Evolutionary conservation across 2,797 vertebrate species (phyloP).

Genomic region (Triplophysa bombifrons): DNA sequence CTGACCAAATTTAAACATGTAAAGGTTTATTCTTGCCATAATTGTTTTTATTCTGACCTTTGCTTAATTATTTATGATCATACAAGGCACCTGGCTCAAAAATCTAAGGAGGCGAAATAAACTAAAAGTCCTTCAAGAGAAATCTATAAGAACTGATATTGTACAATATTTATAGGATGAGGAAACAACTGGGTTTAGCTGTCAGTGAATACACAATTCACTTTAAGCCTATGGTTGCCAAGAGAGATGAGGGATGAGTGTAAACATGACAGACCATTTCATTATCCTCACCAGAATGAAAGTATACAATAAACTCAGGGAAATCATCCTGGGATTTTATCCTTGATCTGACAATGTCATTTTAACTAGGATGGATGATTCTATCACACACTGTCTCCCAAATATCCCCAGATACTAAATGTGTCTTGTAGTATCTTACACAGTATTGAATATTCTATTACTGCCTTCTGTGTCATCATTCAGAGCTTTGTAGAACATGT

Average conservation of each 20-base stretch:
- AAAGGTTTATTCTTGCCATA: too few relatives aligned
- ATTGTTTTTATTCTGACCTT: too few relatives aligned
- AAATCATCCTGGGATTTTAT: slow-evolving; percentile 6
- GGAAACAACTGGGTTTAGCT: background rate
- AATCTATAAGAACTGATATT: background rate
- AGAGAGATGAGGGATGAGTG: slow-evolving; percentile 13
- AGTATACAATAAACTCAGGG: background rate
- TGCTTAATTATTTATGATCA: too few relatives aligned
- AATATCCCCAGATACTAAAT: background rate
- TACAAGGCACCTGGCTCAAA: too few relatives aligned
- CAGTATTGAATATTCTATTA: background rate
- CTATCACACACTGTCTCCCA: background rate
- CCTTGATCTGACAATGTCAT: background rate
- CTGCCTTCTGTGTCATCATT: background rate
- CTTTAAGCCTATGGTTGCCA: background rate
- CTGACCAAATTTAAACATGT: background rate
- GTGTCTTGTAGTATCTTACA: background rate
- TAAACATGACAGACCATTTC: slow-evolving; percentile 21
- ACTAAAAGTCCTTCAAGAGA: background rate
- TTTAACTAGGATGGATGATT: slow-evolving; percentile 20
- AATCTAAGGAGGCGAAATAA: background rate
- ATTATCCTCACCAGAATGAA: slow-evolving; percentile 9
- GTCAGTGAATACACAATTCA: background rate
- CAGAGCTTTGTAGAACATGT: background rate
- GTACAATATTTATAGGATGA: background rate